These are phyloP conservation scores for Actinostola sp. DNA, from an alignment of 92 coral and sea anemone species.

Conservation along the genomic window DNA sequence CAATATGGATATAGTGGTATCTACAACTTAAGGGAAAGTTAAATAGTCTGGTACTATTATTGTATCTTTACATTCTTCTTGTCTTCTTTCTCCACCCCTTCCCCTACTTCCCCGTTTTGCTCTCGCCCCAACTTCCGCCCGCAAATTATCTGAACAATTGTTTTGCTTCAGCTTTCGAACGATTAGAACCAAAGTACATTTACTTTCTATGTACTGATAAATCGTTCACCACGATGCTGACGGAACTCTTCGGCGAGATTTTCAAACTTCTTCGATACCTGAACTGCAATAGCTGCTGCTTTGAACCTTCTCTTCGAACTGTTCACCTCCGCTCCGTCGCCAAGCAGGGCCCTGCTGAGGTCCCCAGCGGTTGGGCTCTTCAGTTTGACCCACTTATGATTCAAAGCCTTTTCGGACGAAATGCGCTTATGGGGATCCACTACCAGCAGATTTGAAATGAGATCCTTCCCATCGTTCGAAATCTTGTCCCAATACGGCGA, in stretches of 20 bases:
- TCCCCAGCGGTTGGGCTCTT: slow-evolving; percentile 52
- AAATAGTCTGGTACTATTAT: too few species aligned
- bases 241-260: slow-evolving; percentile 86
- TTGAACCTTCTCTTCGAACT: slow-evolving; percentile 73
- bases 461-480: slow-evolving; percentile 85
- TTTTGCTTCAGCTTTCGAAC: too few species aligned
- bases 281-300: slow-evolving; percentile 91
- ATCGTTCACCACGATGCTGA: slow-evolving; percentile 86
- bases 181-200: too few species aligned
- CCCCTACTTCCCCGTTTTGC: too few species aligned
- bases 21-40: too few species aligned
- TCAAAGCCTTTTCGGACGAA: slow-evolving; percentile 81
- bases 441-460: slow-evolving; percentile 75
- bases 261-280: slow-evolving; percentile 82
- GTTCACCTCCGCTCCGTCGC: slow-evolving; percentile 23
- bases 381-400: slow-evolving; percentile 78
- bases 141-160: too few species aligned
- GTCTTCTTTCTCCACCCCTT: too few species aligned
- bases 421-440: slow-evolving; percentile 66
- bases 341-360: slow-evolving; percentile 44
- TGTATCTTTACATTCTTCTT: too few species aligned
- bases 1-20: too few species aligned
- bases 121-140: too few species aligned
- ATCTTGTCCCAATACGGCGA: slow-evolving; percentile 96
- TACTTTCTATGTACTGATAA: slow-evolving; percentile 36